Conservation (phyloP, 2,888 invertebrate genomes). For the Acrobasis repandana region DNA sequence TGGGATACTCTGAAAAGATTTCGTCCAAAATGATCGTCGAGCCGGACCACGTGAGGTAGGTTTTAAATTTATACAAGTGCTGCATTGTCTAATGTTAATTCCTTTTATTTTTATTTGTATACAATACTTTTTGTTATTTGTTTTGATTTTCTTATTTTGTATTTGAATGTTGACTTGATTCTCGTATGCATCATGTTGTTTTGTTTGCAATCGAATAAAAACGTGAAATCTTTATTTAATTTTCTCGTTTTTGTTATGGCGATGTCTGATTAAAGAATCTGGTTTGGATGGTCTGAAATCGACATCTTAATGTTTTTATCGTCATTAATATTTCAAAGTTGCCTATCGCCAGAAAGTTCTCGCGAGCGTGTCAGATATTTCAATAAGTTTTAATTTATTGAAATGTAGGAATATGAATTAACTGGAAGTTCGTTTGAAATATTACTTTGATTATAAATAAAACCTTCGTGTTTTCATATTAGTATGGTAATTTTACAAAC, state of each 20-base stretch:
- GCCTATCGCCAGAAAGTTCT: neutral
- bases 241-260: constrained; percentile 24
- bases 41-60: constrained; percentile 80
- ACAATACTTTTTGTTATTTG: neutral
- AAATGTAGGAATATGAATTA: constrained; percentile 4
- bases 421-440: constrained; percentile 4
- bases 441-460: neutral
- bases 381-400: constrained; percentile 18
- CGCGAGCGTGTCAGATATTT: constrained; percentile 8
- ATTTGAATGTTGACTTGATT: neutral
- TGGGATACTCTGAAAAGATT: constrained; percentile 72
- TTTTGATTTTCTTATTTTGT: constrained; percentile 4
- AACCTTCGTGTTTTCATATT: neutral
- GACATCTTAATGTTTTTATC: constrained; percentile 13
- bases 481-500: neutral
- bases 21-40: constrained; percentile 80
- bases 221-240: constrained; percentile 19
- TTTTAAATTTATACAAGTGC: constrained; percentile 65
- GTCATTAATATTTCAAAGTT: constrained; percentile 18
- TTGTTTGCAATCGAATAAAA: constrained; percentile 1
- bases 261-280: constrained; percentile 28
- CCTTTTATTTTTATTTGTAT: constrained; percentile 31
- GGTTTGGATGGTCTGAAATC: constrained; percentile 24
- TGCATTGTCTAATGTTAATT: constrained; percentile 50
- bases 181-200: neutral